Conservation (phyloP, 2,797 vertebrate species). For the Knipowitschia caucasica region DNA sequence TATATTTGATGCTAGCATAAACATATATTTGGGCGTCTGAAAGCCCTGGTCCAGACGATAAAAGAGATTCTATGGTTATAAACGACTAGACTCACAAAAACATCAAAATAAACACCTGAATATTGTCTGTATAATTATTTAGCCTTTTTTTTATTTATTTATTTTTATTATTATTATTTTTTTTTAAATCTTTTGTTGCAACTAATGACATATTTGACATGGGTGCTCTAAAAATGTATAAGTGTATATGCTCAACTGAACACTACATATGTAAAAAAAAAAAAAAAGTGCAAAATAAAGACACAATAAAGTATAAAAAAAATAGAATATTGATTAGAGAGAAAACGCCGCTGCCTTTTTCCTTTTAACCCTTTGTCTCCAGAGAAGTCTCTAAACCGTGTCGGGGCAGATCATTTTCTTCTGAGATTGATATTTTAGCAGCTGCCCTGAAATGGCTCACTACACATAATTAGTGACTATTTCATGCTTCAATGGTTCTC, state of each 20-base stretch:
- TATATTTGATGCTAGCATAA: no score
- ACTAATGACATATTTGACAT: no score
- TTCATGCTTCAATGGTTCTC: slow-evolving; percentile 1
- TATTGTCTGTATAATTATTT: no score
- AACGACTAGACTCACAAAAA: not conserved
- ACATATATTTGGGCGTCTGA: not conserved
- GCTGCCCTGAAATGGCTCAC: slow-evolving; percentile 13
- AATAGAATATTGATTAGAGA: not conserved
- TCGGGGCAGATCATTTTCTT: not conserved
- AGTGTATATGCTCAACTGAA: no score
- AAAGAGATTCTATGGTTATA: not conserved
- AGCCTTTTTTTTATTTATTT: no score
- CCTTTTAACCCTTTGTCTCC: slow-evolving; percentile 1
- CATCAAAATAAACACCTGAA: not conserved
- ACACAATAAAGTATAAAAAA: no score
- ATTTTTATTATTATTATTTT: no score
- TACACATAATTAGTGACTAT: slow-evolving; percentile 13
- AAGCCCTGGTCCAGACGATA: not conserved
- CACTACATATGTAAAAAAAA: no score
- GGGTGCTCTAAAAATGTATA: no score
- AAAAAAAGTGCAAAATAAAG: no score
- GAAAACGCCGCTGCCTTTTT: not conserved
- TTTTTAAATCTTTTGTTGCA: no score
- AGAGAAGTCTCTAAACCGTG: not conserved
- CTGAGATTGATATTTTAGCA: slow-evolving; percentile 11